Base-by-base conservation (phyloP, 2,113 vertebrate genomes). In the Illadopsis cleaveri region DNA sequence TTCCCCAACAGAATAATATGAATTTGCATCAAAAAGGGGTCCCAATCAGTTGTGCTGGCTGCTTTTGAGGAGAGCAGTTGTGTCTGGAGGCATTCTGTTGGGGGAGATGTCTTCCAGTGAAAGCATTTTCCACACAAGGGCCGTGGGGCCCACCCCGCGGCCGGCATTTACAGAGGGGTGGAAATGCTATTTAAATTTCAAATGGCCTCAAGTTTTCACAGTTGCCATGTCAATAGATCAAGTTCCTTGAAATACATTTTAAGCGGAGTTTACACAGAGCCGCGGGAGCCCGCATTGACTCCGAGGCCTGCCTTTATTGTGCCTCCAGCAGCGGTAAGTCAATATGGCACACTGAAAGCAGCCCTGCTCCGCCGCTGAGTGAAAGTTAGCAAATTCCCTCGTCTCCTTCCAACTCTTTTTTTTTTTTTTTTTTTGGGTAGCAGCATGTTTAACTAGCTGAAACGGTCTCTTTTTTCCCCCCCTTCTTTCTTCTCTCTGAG, bases 21-120 rank as follows among this genome's bases (percentile, higher is more conserved):
- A 83, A 98, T 98, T 98, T 97, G 97, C 97, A 97, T 98, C 76
- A 97, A 96, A 98, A 97, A 96, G 73, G 89, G 93, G 82, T 86
- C 95, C 93, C 96, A 91, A 89, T 97, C 94, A 91, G 94, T 94
- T 96, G 89, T 94, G 80, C 96, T 97, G 93, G 56, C 96, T 86
- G 91, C 94, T 94, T 97, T 95, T 97, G 86, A 97, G 95, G 79
- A 97, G 90, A 86, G 72, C 92, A 93, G 97, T 96, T 97, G 95
- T 96, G 94, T 96, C 95, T 98, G 94, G 95, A 96, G 94, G 94
- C 96, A 97, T 97, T 98, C 96, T 97, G 90, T 97, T 96, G 91
- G 94, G 87, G 73, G 85, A 95, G 94, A 96, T 82, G 93, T 90
- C 95, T 94, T 96, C 95, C 83, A 85, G 80, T 88, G 94, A 96